Evolutionary conservation across 2,888 invertebrate species (phyloP).

Genomic region (Microctonus brassicae): DNA sequence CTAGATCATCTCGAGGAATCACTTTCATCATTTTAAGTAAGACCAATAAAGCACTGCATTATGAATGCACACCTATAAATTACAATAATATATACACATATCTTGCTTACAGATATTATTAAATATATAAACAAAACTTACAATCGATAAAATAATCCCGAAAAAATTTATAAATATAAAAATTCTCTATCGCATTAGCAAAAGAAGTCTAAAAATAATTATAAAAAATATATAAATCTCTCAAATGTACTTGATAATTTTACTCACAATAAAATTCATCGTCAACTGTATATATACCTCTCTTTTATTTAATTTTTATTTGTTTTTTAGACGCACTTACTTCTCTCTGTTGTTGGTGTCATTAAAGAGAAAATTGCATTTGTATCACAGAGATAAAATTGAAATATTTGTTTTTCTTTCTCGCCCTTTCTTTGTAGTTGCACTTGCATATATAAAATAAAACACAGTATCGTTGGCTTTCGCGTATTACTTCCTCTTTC

Average conservation of each 20-base stretch:
- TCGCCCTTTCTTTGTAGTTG: constrained; percentile 16
- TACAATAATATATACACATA: background rate
- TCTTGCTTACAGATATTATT: too few species aligned
- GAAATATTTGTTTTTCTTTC: background rate
- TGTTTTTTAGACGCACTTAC: background rate
- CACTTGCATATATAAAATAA: constrained; percentile 46
- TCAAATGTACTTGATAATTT: too few species aligned
- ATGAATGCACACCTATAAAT: constrained; percentile 13
- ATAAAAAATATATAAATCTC: too few species aligned
- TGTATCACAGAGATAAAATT: background rate
- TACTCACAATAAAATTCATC: too few species aligned
- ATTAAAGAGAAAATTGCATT: background rate
- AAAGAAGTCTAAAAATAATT: background rate
- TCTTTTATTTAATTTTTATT: background rate
- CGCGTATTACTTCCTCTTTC: constrained; percentile 31
- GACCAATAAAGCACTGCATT: constrained; percentile 37
- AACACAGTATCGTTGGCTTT: background rate
- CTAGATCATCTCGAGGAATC: constrained; percentile 10
- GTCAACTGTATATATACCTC: background rate
- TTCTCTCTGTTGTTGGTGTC: background rate
- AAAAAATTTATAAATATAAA: too few species aligned
- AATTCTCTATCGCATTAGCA: background rate
- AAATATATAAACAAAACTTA: too few species aligned
- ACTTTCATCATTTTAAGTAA: constrained; percentile 33
- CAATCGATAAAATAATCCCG: too few species aligned